Conservation (phyloP, 37 sponge, comb jelly and placozoan species). For the Halichondria panicea region DNA sequence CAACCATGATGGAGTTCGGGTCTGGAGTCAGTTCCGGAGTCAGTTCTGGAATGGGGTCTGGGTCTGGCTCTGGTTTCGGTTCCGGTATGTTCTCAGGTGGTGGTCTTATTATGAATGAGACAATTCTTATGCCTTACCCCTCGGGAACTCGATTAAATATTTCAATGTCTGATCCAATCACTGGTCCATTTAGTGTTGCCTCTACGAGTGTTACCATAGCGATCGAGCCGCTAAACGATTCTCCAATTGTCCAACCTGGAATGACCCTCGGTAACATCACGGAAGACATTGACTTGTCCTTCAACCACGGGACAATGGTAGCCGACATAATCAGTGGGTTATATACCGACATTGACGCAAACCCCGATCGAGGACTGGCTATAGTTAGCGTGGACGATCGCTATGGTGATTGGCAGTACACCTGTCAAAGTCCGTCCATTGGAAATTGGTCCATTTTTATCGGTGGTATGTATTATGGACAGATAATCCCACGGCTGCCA, state of each 20-base stretch:
- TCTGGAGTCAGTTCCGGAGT: neutral
- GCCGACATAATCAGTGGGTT: conserved; percentile 51
- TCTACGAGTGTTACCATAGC: conserved; percentile 42
- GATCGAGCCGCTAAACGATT: conserved; percentile 84
- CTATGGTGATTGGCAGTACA: conserved; percentile 84
- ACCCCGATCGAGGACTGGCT: conserved; percentile 64
- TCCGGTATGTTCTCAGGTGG: neutral
- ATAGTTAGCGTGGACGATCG: conserved; percentile 75
- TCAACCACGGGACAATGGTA: conserved; percentile 83
- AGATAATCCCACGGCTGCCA: conserved; percentile 65
- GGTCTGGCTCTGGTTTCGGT: conserved; percentile 22
- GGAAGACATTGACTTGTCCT: conserved; percentile 38
- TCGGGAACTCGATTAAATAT: conserved; percentile 52
- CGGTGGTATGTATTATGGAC: conserved; percentile 73
- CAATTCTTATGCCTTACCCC: conserved; percentile 16
- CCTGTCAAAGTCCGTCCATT: conserved; percentile 43
- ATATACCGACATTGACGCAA: conserved; percentile 72
- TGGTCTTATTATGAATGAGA: neutral
- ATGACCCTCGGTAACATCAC: conserved; percentile 49
- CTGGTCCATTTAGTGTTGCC: conserved; percentile 72
- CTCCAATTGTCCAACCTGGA: conserved; percentile 58
- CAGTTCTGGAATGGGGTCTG: conserved; percentile 1
- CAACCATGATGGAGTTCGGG: no score
- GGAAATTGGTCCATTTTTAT: conserved; percentile 72
- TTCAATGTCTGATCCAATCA: conserved; percentile 39